phyloP scores from a whole-genome alignment of 2,113 vertebrate species.

The Psittacus erithacus region DNA sequence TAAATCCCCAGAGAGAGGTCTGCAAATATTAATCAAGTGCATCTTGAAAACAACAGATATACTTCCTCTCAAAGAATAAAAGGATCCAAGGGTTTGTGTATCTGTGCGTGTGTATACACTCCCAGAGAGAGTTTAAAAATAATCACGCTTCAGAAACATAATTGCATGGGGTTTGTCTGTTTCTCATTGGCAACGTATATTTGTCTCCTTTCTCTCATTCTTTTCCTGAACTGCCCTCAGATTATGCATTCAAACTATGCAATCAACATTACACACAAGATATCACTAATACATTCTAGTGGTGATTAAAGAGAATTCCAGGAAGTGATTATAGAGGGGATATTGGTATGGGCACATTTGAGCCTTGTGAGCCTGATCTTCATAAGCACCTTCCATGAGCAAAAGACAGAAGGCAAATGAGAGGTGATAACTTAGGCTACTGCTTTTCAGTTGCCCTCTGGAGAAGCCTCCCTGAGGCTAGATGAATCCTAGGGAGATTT shows the following conservation, averaged over 20 bases:
- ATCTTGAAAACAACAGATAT: not conserved
- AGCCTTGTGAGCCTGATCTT: slow-evolving; percentile 12
- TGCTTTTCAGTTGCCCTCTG: not conserved
- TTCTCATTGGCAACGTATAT: not conserved
- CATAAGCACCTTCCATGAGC: not conserved
- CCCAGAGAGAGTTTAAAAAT: not conserved
- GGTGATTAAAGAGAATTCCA: slow-evolving; percentile 54
- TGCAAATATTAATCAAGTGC: not conserved
- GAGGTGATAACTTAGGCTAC: not conserved
- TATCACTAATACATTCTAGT: slow-evolving; percentile 34
- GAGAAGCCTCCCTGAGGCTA: not conserved
- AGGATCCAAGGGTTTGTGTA: not conserved
- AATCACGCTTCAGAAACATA: not conserved
- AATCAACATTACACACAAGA: slow-evolving; percentile 25
- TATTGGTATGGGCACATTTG: not conserved
- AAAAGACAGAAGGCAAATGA: not conserved
- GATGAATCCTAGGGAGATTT: not conserved
- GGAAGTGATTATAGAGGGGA: slow-evolving; percentile 23
- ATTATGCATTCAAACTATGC: slow-evolving; percentile 23
- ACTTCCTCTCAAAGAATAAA: not conserved
- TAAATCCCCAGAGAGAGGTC: not conserved
- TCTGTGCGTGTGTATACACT: not conserved
- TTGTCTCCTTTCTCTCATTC: not conserved
- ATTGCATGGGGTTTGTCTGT: not conserved
- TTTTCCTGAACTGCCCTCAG: not conserved